Evolutionary conservation across 1,140 invertebrate genomes (phyloP).

Genomic region (Drosophila pallidifrons): DNA sequence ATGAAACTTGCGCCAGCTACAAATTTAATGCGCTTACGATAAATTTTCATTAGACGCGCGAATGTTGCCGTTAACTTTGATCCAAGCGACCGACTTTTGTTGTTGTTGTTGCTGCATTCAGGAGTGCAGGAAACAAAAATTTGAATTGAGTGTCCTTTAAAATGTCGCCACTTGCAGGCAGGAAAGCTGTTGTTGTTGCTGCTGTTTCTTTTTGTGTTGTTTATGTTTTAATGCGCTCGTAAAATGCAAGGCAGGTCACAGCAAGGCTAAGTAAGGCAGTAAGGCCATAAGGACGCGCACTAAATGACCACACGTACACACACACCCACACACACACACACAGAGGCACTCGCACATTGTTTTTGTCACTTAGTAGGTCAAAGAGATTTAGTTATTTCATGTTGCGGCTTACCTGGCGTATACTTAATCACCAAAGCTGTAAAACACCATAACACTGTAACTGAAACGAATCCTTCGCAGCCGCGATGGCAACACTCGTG

Average conservation of each 20-base stretch:
- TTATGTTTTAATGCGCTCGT: slow-evolving; percentile 74
- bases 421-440: slow-evolving; percentile 63
- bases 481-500: not conserved
- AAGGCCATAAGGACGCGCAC: slow-evolving; percentile 8
- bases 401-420: slow-evolving; percentile 71
- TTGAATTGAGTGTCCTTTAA: slow-evolving; percentile 61
- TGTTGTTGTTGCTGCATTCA: not conserved
- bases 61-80: slow-evolving; percentile 68
- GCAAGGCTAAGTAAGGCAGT: slow-evolving; percentile 19
- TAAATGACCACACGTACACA: slow-evolving; percentile 44
- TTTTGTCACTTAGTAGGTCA: slow-evolving; percentile 58
- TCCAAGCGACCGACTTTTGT: slow-evolving; percentile 3
- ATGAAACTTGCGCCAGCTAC: slow-evolving; percentile 63
- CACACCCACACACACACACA: slow-evolving; percentile 16
- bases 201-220: slow-evolving; percentile 30
- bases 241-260: slow-evolving; percentile 60
- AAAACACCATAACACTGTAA: slow-evolving; percentile 28
- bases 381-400: slow-evolving; percentile 43
- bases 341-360: slow-evolving; percentile 6
- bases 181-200: not conserved
- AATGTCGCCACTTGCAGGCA: slow-evolving; percentile 39
- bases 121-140: slow-evolving; percentile 42
- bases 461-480: slow-evolving; percentile 20
- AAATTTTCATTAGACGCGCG: slow-evolving; percentile 75
- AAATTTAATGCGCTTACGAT: slow-evolving; percentile 77